phyloP scores from a whole-genome alignment of 2,113 vertebrate genomes.

The Ailurus styani region DNA sequence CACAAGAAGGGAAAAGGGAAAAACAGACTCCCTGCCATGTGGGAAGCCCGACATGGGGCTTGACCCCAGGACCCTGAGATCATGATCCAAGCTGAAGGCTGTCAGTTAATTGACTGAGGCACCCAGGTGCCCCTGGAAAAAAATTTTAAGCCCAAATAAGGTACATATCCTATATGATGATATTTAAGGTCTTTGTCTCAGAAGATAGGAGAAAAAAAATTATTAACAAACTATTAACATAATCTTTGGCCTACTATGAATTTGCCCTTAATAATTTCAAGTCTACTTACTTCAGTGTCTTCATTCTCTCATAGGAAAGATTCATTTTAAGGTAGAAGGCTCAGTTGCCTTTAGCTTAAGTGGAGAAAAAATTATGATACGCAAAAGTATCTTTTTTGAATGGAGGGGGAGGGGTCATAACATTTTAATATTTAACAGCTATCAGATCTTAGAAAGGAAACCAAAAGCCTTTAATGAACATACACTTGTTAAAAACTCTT shows the following conservation, averaged over 20 bases:
- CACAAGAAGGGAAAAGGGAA: neutral
- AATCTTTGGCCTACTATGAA: constrained; percentile 21
- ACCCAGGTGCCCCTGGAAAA: no score
- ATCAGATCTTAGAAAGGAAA: constrained; percentile 26
- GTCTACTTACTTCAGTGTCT: neutral
- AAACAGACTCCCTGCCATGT: neutral
- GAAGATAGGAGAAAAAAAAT: neutral
- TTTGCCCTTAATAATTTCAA: neutral
- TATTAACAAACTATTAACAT: neutral
- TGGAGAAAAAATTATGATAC: neutral
- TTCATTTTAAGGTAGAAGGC: neutral
- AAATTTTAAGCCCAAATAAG: neutral
- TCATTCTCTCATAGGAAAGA: neutral
- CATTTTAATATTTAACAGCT: constrained; percentile 29
- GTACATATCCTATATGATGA: neutral
- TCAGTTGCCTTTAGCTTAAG: neutral
- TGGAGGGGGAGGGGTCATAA: neutral
- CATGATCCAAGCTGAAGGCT: neutral
- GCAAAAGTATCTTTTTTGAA: constrained; percentile 10
- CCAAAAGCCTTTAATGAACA: neutral
- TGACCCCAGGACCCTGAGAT: neutral
- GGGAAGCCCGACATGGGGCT: no score
- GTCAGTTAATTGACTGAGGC: no score
- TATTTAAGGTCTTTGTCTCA: neutral
- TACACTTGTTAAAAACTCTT: neutral